Evolutionary conservation across 2,113 vertebrate species (phyloP).

Genomic region (Thomomys bottae): DNA sequence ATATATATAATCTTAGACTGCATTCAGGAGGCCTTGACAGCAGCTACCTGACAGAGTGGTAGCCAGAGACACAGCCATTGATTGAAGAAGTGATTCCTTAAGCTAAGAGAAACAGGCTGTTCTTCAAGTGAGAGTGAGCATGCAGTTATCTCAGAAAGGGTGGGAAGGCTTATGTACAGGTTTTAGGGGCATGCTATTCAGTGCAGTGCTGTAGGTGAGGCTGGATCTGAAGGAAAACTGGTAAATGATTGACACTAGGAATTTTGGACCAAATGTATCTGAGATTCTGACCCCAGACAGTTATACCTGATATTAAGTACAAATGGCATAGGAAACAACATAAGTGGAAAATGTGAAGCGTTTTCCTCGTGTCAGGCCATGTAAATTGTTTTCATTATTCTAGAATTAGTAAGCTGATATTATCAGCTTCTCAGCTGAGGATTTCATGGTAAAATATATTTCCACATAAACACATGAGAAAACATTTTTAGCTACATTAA

Average conservation of each 20-base stretch:
- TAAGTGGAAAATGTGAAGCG: not conserved
- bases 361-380: not conserved
- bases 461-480: not conserved
- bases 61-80: not conserved
- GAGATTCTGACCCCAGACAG: not conserved
- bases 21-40: not conserved
- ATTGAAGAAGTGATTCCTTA: not conserved
- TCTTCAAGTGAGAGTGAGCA: not conserved
- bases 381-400: not conserved
- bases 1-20: not conserved
- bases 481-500: not conserved
- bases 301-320: not conserved
- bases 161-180: not conserved
- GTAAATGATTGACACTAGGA: not conserved
- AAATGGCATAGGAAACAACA: not conserved
- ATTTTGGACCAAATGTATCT: not conserved
- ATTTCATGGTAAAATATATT: constrained; percentile 22
- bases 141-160: not conserved
- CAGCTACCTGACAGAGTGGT: not conserved
- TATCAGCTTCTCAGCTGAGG: not conserved
- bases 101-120: not conserved
- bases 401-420: constrained; percentile 18
- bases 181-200: not conserved
- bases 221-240: not conserved
- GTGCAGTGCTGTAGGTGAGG: not conserved